These are phyloP conservation scores for Aegypius monachus DNA, from an alignment of 2,113 vertebrate genomes.

Conservation along the genomic window DNA sequence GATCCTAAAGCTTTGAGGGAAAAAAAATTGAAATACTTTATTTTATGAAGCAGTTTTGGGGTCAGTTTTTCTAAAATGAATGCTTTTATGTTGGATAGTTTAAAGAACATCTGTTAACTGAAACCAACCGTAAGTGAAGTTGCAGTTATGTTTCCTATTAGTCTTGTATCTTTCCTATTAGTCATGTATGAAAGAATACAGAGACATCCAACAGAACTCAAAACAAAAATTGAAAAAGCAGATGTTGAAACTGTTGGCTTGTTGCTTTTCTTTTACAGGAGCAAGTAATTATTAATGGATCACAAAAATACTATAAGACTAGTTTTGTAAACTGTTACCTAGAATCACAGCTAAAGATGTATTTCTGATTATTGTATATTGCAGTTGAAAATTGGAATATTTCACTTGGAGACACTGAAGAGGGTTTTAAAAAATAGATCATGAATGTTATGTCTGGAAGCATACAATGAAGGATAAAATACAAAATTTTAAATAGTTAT, in stretches of 20 bases:
- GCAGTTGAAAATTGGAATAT: constrained; percentile 38
- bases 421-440: constrained; percentile 29
- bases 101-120: constrained; percentile 80
- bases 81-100: constrained; percentile 79
- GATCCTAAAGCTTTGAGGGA: constrained; percentile 62
- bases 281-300: constrained; percentile 64
- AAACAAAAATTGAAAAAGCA: constrained; percentile 73
- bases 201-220: constrained; percentile 56
- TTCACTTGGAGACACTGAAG: constrained; percentile 58
- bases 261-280: constrained; percentile 55
- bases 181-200: constrained; percentile 76
- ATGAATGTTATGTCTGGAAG: constrained; percentile 57
- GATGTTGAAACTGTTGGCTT: constrained; percentile 64
- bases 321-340: constrained; percentile 31
- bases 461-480: constrained; percentile 54
- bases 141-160: constrained; percentile 78
- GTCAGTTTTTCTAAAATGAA: constrained; percentile 72
- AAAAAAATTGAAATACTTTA: constrained; percentile 67
- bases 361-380: constrained; percentile 32
- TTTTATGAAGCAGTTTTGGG: constrained; percentile 79
- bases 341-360: not conserved
- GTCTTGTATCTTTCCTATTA: constrained; percentile 78
- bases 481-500: constrained; percentile 63
- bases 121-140: constrained; percentile 73
- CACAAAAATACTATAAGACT: constrained; percentile 29